Conservation (phyloP, 1,140 invertebrate genomes). For the Diorhabda carinulata region DNA sequence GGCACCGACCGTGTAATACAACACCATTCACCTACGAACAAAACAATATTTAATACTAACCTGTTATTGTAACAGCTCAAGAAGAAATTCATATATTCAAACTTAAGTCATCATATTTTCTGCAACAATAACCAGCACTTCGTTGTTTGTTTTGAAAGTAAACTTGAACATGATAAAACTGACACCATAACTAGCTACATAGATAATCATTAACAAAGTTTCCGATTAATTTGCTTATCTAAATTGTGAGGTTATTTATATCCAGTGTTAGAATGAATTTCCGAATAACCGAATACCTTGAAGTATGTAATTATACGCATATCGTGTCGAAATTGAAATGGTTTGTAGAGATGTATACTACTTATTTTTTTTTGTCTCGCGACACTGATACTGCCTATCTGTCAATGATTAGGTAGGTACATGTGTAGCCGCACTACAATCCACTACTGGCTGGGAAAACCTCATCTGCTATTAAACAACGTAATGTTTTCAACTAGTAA, state of each 20-base stretch:
- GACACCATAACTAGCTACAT: too few species aligned
- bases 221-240: constrained; percentile 18
- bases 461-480: not conserved
- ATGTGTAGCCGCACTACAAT: too few species aligned
- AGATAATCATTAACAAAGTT: too few species aligned
- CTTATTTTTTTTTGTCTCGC: not conserved
- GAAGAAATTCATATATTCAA: constrained; percentile 37
- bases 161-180: too few species aligned
- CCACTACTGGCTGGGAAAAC: too few species aligned
- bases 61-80: constrained; percentile 32
- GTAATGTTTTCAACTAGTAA: not conserved
- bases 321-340: not conserved
- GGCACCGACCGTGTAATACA: constrained; percentile 89
- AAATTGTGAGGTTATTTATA: constrained; percentile 20
- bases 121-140: constrained; percentile 9
- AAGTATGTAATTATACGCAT: not conserved
- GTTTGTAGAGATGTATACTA: not conserved
- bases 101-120: constrained; percentile 21
- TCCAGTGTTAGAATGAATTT: constrained; percentile 6
- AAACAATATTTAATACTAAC: constrained; percentile 26
- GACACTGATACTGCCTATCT: not conserved
- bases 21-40: constrained; percentile 83
- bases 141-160: not conserved
- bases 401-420: too few species aligned
- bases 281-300: constrained; percentile 2